Conservation (phyloP, 2,888 invertebrate genomes). For the Azorinus chamasolen region DNA sequence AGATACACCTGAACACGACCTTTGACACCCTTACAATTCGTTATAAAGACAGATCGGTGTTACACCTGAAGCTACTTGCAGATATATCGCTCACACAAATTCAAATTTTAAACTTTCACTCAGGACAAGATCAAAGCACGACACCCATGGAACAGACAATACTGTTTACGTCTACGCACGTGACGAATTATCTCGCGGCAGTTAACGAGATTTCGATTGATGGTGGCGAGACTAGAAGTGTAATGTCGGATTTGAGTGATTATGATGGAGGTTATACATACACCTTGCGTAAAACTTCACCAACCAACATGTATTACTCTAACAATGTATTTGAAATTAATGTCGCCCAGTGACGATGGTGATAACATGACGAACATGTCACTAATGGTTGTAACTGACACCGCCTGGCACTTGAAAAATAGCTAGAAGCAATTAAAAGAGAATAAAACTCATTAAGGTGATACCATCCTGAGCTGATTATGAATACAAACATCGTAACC, state of each 20-base stretch:
- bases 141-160: conserved; percentile 26
- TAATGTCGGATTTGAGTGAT: conserved; percentile 16
- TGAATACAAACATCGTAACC: no score
- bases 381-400: no score
- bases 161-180: conserved; percentile 44
- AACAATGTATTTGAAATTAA: conserved; percentile 40
- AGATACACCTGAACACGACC: conserved; percentile 27
- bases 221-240: conserved; percentile 5
- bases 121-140: conserved; percentile 4
- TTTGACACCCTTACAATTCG: conserved; percentile 19
- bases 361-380: no score
- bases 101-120: conserved; percentile 21
- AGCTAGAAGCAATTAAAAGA: no score
- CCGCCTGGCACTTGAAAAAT: no score
- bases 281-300: conserved; percentile 34
- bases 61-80: conserved; percentile 24
- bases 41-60: conserved; percentile 45
- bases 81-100: conserved; percentile 33
- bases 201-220: conserved; percentile 39
- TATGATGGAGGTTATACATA: conserved; percentile 34
- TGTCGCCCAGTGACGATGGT: no score
- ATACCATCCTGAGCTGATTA: no score
- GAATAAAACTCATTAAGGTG: no score
- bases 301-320: conserved; percentile 39
- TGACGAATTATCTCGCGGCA: conserved; percentile 42